A percentile compares a stretch with the other conserved stretches of the same genome.
Evolutionary conservation across 2,113 vertebrate genomes (phyloP).

Genomic region (Pipra filicauda): DNA sequence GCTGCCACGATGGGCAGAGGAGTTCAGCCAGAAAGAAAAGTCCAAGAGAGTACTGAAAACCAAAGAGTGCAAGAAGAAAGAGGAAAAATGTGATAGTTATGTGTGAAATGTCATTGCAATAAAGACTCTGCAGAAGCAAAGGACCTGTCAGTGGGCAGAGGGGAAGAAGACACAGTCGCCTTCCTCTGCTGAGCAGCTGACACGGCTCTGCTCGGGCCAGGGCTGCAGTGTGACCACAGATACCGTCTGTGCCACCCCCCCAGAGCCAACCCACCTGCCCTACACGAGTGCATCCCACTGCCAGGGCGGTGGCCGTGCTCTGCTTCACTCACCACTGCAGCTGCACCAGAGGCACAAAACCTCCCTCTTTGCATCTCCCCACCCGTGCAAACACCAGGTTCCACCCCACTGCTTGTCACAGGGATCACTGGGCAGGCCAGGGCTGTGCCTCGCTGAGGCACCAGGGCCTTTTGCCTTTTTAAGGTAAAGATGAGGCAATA

Average conservation of each 20-base stretch:
- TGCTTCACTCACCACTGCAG: not conserved
- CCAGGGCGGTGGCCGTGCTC: accelerated
- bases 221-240: not conserved
- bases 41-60: not conserved
- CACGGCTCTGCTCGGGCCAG: not conserved
- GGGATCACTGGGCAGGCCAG: accelerated
- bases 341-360: not conserved
- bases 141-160: not conserved
- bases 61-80: not conserved
- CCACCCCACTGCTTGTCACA: not conserved
- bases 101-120: not conserved
- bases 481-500: not conserved
- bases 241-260: not conserved
- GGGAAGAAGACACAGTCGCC: not conserved
- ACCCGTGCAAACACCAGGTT: not conserved
- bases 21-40: not conserved
- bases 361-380: not conserved
- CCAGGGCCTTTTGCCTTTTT: not conserved
- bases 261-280: not conserved
- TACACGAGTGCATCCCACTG: accelerated
- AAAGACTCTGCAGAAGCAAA: not conserved
- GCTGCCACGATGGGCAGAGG: not conserved
- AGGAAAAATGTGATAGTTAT: accelerated
- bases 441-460: not conserved
- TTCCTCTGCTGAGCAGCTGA: not conserved